Base-by-base conservation (phyloP, 2,888 invertebrate genomes). In the Poecilobothrus nobilitatus region DNA sequence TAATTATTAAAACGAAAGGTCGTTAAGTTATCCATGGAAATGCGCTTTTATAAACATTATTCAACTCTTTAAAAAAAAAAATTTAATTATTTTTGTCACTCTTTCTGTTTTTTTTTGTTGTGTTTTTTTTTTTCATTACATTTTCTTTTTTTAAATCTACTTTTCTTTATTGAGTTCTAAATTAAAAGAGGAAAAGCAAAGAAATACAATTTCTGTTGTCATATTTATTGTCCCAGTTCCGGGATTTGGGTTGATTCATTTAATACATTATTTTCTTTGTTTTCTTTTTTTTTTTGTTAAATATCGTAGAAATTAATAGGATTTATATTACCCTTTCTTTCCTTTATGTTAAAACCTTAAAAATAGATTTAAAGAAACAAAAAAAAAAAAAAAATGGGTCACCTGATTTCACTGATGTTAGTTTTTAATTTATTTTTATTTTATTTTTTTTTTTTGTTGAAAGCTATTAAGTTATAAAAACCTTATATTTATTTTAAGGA, bases 391-490 rank as follows among this genome's bases (percentile, higher is more conserved):
- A 53, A 53, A 53, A 12, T 53, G 15, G 53, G 53, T 53, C 53
- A 53, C 53, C 53, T 53, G 53, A 53, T 18, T 53, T 37, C 15
- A 41, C 41, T 41, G 41, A 12, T 41, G 15, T 41, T 41, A 12
- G 9, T 41, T 41, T 41, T 15, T 41, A 41, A 41, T 41, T 18
- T 53, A 53, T 18, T 53, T 53, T 53, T 53, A 18, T 53, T n/a
- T 53, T 53, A 18, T 1, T 53, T 53, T 53, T 18, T 53, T 41
- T 53, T 53, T 15, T 53, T n/a, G 53, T 53, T 15, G 53, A 53
- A 53, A 53, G 53, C 53, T 53, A 53, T 53, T 53, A 53, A 53
- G 53, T 53, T 53, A 53, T 53, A 53, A 53, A 53, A 53, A 41
- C 5, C 27, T 37, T 37, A 37, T 37, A 37, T 37, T 27, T 27